Evolutionary conservation across 2,113 vertebrate species (phyloP).

Genomic region (Sceloporus undulatus): DNA sequence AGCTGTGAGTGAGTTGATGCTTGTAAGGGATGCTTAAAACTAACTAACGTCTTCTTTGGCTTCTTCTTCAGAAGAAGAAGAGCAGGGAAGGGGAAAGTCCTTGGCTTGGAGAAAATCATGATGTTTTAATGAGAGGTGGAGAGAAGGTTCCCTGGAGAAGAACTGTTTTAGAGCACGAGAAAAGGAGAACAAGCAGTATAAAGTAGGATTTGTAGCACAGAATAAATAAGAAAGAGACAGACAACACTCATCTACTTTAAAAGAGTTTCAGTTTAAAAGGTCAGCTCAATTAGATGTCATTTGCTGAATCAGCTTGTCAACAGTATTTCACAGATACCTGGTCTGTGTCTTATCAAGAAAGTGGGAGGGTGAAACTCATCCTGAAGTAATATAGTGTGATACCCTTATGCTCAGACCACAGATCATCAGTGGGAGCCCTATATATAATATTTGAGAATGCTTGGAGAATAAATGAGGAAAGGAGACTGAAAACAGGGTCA

Average conservation of each 20-base stretch:
- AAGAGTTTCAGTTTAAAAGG: not conserved
- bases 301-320: not conserved
- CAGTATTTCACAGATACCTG: not conserved
- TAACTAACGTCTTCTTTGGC: not conserved
- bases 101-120: not conserved
- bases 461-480: not conserved
- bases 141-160: not conserved
- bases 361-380: too few relatives aligned
- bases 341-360: too few relatives aligned
- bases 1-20: not conserved
- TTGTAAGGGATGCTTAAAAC: not conserved
- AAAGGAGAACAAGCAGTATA: not conserved
- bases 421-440: not conserved
- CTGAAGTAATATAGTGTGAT: too few relatives aligned
- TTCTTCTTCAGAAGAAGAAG: not conserved
- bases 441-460: not conserved
- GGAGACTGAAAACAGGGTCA: not conserved
- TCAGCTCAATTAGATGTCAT: not conserved
- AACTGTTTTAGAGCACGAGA: not conserved
- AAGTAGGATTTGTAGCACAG: not conserved
- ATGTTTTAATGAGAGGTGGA: not conserved
- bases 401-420: too few relatives aligned
- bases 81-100: not conserved
- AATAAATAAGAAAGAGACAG: not conserved
- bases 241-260: not conserved